Evolutionary conservation across 2,113 vertebrate species (phyloP), one percentile per base, ranked within the genome.

Genomic region (Cariama cristata): DNA sequence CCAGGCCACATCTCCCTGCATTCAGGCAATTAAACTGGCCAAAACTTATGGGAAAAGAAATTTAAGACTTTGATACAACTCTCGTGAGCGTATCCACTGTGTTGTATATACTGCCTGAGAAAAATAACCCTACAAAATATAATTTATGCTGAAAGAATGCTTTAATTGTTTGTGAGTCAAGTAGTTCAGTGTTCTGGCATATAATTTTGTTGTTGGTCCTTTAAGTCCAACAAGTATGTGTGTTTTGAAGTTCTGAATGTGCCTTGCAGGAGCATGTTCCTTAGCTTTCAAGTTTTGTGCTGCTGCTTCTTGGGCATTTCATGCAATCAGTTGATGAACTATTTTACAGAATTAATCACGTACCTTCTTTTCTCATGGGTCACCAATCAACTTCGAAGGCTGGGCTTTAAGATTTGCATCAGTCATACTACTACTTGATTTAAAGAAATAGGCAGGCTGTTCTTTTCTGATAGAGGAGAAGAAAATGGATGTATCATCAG

Each of bases 121-220:
- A 93, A 88, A 91, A 53, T 38, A 91, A 85, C 62, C 45, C 49
- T 68, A 44, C 68, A 73, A 62, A 85, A 93, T 64, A 73, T 7
- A 84, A 81, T 63, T 26, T 73, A 19, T 62, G 21, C 84, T 90
- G 74, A 76, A 87, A 79, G 73, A 85, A 82, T 95, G 73, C 26
- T 87, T 79, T 96, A 94, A 94, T 96, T 96, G 62, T 94, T 91
- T 85, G 76, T 94, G 89, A 96, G 88, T 97, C 92, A 96, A 86
- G 26, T 58, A 82, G 33, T 73, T 96, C 59, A 32, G 30, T 92
- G 40, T 40, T 89, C 79, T 67, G 59, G 42, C 35, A 38, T 66
- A 85, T 69, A 85, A 79, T 89, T 93, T 91, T 94, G 91, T 94
- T 96, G 76, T 69, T 89, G 80, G 88, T 91, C 94, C 93, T 91